Percentiles rank a stretch among this genome's conserved stretches.
These are phyloP conservation scores for Oscheius sp. DNA, from an alignment of 2,888 invertebrate species.

Conservation along the genomic window DNA sequence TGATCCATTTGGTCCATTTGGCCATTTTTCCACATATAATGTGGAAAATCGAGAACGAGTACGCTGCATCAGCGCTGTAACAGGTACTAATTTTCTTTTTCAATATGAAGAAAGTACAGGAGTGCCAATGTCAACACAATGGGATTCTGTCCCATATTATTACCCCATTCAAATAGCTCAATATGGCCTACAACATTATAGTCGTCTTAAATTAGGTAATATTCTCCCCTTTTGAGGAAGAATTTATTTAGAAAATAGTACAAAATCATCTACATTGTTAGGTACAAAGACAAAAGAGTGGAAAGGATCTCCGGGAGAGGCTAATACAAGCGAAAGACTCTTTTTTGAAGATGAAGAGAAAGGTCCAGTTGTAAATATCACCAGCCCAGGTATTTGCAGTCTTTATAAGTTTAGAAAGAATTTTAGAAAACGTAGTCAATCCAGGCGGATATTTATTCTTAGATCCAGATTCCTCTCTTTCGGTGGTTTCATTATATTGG, in stretches of 20 bases:
- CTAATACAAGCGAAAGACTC: slow-evolving; percentile 47
- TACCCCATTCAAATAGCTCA: slow-evolving; percentile 99
- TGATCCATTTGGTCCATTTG: slow-evolving; percentile 87
- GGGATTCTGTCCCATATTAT: slow-evolving; percentile 93
- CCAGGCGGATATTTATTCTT: slow-evolving; percentile 53
- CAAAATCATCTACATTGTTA: neutral
- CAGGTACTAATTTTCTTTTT: slow-evolving; percentile 75
- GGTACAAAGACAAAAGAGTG: slow-evolving; percentile 45
- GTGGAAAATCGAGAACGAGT: slow-evolving; percentile 94
- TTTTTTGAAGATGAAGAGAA: slow-evolving; percentile 40
- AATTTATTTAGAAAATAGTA: slow-evolving; percentile 1
- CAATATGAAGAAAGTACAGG: slow-evolving; percentile 70
- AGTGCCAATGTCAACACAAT: slow-evolving; percentile 93
- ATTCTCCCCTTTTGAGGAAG: neutral
- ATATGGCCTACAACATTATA: slow-evolving; percentile 95
- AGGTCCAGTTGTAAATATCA: slow-evolving; percentile 47
- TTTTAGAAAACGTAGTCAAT: slow-evolving; percentile 43
- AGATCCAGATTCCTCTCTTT: slow-evolving; percentile 40
- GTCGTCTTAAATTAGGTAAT: slow-evolving; percentile 75
- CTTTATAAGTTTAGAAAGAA: neutral
- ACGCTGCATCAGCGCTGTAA: slow-evolving; percentile 90
- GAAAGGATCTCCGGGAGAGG: slow-evolving; percentile 49
- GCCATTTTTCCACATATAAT: slow-evolving; percentile 96
- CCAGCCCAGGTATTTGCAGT: slow-evolving; percentile 33
- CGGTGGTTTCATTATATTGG: slow-evolving; percentile 52